Evolutionary conservation across 2,797 vertebrate species (phyloP), one percentile per base, ranked within the genome.

Genomic region (Lophius americanus): DNA sequence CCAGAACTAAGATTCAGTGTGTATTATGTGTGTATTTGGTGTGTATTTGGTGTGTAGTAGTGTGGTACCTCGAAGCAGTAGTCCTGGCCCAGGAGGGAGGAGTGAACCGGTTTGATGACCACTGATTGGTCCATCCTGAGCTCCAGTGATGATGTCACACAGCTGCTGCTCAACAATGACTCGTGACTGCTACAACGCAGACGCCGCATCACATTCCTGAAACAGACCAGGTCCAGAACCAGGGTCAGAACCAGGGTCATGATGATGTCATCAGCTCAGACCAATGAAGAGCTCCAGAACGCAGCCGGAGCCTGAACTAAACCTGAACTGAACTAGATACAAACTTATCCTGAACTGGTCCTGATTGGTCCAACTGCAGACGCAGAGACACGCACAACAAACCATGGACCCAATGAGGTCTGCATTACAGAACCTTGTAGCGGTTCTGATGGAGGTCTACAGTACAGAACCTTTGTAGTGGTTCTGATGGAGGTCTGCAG

Each of bases 51-150:
- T 55, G 14, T 35, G 54, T 46, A 23, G 23, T 2, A 23, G 54
- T 35, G 56, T 49, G 4, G 67, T 33, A 94, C 94, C 92, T 94
- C 94, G 0, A 94, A 94, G 84, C 93, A 94, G 76, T 94, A 98
- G 92, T 99, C 97, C 88, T 99, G 98, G 51, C 98, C 98, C 85
- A 99, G 93, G 76, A 99, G 96, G 91, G 97, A 98, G 23, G 97
- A 97, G 94, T 99, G 98, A 7, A 99, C 97, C 0, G 98, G 96
- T 82, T 98, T 99, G 91, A 99, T 99, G 82, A 97, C 89, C 81
- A 99, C 96, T 44, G 98, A 96, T 78, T 99, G 97, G 93, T 99
- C 98, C 97, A 99, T 99, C 43, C 95, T 98, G 92, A 98, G 95
- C 87, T 98, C 97, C 91, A 98, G 91, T 51, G 96, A 96, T 58